Evolutionary conservation across 1,140 invertebrate species (phyloP), one percentile per base, ranked within the genome.

Genomic region (Dinothrombium tinctorium): DNA sequence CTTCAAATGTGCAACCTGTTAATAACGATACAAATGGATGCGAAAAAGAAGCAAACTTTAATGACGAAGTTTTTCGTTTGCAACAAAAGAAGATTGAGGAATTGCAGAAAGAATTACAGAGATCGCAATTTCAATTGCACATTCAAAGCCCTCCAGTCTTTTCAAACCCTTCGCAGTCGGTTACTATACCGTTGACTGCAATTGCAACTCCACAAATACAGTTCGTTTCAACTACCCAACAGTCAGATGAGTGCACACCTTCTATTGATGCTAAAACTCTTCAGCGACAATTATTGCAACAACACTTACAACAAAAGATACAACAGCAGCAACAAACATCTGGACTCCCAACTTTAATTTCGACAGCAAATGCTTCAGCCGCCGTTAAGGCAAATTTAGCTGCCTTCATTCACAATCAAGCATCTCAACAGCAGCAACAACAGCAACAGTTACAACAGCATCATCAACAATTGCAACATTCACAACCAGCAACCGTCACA

Each of bases 61-160:
- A n/a, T n/a, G n/a, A n/a, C n/a, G n/a, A n/a, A n/a, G n/a, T n/a
- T n/a, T n/a, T n/a, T n/a, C n/a, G n/a, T n/a, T n/a, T 81, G 49
- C 82, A 89, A 53, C 73, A 82, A 47, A 69, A 75, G 33, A 72
- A 75, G 52, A 92, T 92, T 33, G 73, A 82, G 50, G 77, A 86
- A 48, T 60, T 92, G 24, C 76, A 89, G 54, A 7, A 28, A 4
- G 78, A 89, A 48, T 54, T 92, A 25, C 53, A 61, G 25, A 51
- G 50, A 32, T 60, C 55, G 17, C 56, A 58, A 42, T 31, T 51
- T 28, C 43, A 52, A 33, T 36, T 57, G 11, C 41, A 52, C 15
- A 37, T 54, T 19, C 49, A 52, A 33, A 50, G 58, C 29, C 46
- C 23, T 20, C 11, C 41, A 9, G 15, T 26, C 9, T 19, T 45